A percentile compares a stretch with the other conserved stretches of the same genome.
These are phyloP conservation scores for Sebastes nivosus DNA, from an alignment of 2,797 vertebrate genomes.

Conservation along the genomic window DNA sequence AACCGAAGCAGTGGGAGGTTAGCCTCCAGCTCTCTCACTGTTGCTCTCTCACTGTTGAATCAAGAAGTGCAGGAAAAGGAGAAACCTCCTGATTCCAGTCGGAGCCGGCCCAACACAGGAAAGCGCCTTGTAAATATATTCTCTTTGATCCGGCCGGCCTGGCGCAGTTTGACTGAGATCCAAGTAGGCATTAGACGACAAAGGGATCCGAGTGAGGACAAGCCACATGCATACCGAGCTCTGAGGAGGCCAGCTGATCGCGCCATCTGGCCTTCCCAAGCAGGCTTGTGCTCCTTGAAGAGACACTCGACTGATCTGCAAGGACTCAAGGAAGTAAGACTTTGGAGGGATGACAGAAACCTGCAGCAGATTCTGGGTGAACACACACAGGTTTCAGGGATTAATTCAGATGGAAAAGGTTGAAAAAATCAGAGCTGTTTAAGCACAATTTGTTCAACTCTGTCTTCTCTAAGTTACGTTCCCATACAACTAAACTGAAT, in stretches of 20 bases:
- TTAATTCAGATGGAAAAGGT: not conserved
- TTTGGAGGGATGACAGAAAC: not conserved
- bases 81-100: slow-evolving; percentile 27
- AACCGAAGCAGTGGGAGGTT: not conserved
- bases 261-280: slow-evolving; percentile 68
- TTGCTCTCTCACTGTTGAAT: not conserved
- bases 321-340: slow-evolving; percentile 14
- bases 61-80: slow-evolving; percentile 19
- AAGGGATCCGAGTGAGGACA: slow-evolving; percentile 71
- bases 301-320: slow-evolving; percentile 47
- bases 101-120: slow-evolving; percentile 4
- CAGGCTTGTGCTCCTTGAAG: slow-evolving; percentile 38
- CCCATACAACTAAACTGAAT: too few species aligned
- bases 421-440: not conserved
- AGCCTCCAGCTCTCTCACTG: not conserved
- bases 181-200: slow-evolving; percentile 67
- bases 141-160: slow-evolving; percentile 67
- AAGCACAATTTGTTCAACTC: not conserved
- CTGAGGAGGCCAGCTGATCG: slow-evolving; percentile 69
- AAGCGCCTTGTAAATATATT: slow-evolving; percentile 58
- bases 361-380: not conserved
- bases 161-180: slow-evolving; percentile 62
- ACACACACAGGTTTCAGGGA: not conserved
- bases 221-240: slow-evolving; percentile 60
- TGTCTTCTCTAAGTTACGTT: too few species aligned